Base-by-base conservation (phyloP, 2,888 invertebrate genomes). In the Carterocephalus palaemon region DNA sequence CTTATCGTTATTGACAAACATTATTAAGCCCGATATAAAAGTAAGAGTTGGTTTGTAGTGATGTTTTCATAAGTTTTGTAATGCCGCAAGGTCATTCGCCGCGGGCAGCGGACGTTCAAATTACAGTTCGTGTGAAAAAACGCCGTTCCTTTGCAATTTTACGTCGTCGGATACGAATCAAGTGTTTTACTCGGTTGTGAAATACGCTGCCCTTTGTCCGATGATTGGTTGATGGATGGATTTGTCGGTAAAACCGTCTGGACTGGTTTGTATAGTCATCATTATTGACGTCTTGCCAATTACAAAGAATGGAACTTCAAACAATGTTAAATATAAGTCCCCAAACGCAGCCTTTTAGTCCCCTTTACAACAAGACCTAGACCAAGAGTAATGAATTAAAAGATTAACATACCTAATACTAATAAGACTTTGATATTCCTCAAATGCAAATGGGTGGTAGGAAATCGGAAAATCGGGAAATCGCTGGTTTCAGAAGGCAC, bases 101-200 rank as follows among this genome's bases (percentile, higher is more conserved):
- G 54, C 39, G 47, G 45, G 38, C 48, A 43, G 38, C 68, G 70
- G 69, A 72, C 68, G 67, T 54, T 58, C 62, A 63, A 67, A 73
- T 75, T 70, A 69, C 55, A 62, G 56, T 59, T 62, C 65, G 72
- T 75, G 76, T 74, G 76, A 76, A 76, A 76, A 74, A 75, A 68
- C 54, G 48, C 45, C 48, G 54, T 48, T 47, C 51, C 45, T 56
- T 59, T 53, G 58, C 57, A 57, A 64, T 53, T 51, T 41, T 49
- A 53, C 59, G 55, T 51, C 64, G 57, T 51, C 64, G 66, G 66
- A 70, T 64, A 66, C 51, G 53, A 55, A 32, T 46, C 29, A 45
- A 49, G 49, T 47, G 46, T 36, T 47, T 50, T 45, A 37, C 40
- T 38, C 17, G n/a, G 24, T 57, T 52, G 46, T 45, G 51, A 53